Percentiles rank a stretch among this genome's conserved stretches.
These are phyloP conservation scores for Pinna nobilis DNA, from an alignment of 1,140 invertebrate species.

Conservation along the genomic window DNA sequence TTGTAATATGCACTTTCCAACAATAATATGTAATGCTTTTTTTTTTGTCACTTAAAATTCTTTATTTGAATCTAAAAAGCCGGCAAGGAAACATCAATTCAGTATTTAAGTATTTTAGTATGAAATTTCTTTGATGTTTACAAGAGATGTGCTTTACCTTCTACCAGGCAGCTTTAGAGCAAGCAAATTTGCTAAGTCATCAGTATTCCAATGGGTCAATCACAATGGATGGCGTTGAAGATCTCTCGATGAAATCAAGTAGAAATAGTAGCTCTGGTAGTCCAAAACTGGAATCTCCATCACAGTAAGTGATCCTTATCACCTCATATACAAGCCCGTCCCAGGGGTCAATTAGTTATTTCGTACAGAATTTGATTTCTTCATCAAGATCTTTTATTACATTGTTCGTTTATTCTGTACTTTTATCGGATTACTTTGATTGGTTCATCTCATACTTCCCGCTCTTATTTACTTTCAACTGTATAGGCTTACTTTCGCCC, in stretches of 20 bases:
- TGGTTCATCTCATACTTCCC: no score
- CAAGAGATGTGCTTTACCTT: conserved; percentile 46
- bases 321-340: no score
- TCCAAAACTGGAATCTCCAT: conserved; percentile 46
- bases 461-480: no score
- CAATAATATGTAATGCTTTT: no score
- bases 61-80: neutral
- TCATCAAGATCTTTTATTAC: no score
- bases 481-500: no score
- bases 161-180: conserved; percentile 81
- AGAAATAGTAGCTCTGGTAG: conserved; percentile 49
- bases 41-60: no score
- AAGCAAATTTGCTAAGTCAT: conserved; percentile 79
- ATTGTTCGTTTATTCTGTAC: no score
- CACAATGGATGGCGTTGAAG: conserved; percentile 68
- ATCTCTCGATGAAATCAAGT: conserved; percentile 68
- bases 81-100: neutral
- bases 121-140: neutral
- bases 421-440: no score
- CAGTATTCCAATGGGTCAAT: conserved; percentile 50
- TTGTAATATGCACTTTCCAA: no score
- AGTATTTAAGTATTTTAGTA: neutral
- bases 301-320: conserved; percentile 36
- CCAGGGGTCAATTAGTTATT: no score
- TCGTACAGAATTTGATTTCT: no score